Evolutionary conservation across 1,140 invertebrate species (phyloP).

Genomic region (Melitaea cinxia): DNA sequence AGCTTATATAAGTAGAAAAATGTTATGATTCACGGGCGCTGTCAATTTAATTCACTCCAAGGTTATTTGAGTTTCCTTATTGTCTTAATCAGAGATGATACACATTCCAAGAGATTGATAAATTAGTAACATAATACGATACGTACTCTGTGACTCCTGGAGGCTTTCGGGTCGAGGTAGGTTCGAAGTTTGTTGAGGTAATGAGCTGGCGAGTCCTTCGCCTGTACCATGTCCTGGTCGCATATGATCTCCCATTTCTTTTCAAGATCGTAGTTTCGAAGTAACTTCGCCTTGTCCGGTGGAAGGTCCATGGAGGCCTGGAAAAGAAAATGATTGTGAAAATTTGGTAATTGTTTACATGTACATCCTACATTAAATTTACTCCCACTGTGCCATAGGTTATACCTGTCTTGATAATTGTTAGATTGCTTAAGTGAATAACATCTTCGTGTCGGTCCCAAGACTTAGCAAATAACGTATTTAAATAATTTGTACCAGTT

Average conservation of each 20-base stretch:
- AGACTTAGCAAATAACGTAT: background rate
- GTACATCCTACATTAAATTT: constrained; percentile 6
- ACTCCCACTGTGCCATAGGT: constrained; percentile 6
- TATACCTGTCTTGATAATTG: constrained; percentile 9
- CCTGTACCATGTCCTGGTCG: constrained; percentile 99
- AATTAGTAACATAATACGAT: background rate
- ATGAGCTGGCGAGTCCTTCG: constrained; percentile 97
- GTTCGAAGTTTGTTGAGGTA: constrained; percentile 96
- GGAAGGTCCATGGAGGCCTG: constrained; percentile 99
- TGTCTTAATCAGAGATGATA: background rate
- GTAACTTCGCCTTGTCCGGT: constrained; percentile 98
- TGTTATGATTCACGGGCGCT: background rate
- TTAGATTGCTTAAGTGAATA: constrained; percentile 16
- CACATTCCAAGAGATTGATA: background rate
- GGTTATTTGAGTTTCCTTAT: background rate
- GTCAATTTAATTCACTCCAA: background rate
- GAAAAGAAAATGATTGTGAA: constrained; percentile 32
- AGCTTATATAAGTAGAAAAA: background rate
- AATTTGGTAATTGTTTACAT: background rate
- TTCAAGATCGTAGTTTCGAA: constrained; percentile 98
- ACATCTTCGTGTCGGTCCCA: background rate
- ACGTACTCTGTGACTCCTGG: constrained; percentile 95
- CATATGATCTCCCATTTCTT: constrained; percentile 99
- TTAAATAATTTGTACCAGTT: background rate
- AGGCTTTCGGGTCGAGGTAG: constrained; percentile 97